phyloP scores from a whole-genome alignment of 2,797 vertebrate species.

The Notoglanidium macrostoma region DNA sequence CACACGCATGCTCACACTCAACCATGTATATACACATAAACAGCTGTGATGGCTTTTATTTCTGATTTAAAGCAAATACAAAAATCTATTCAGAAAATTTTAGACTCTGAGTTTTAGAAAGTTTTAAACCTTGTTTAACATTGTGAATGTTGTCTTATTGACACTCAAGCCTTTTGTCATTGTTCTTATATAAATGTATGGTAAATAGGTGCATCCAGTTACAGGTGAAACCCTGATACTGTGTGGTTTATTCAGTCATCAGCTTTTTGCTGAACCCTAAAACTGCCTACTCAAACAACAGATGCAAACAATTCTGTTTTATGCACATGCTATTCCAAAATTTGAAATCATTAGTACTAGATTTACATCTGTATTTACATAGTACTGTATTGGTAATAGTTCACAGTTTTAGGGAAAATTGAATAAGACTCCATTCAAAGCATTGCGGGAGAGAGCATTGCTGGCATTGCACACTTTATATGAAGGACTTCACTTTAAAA shows the following conservation, averaged over 20 bases:
- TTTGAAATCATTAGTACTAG: background rate
- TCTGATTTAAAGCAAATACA: conserved; percentile 2
- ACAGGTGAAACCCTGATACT: background rate
- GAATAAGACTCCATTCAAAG: background rate
- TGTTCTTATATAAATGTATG: conserved; percentile 32
- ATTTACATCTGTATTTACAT: too few relatives aligned
- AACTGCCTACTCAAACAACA: background rate
- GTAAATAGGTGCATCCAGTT: background rate
- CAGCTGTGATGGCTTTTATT: background rate
- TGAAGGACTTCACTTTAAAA: background rate
- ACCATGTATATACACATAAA: conserved; percentile 10
- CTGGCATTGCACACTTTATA: conserved; percentile 19
- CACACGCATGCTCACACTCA: conserved; percentile 36
- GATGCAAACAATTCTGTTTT: background rate
- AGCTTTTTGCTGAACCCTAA: background rate
- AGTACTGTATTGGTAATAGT: background rate
- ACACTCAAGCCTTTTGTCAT: conserved; percentile 39
- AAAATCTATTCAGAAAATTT: conserved; percentile 15
- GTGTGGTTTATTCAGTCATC: background rate
- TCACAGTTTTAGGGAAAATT: background rate
- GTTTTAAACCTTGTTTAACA: conserved; percentile 46
- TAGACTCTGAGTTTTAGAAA: conserved; percentile 32
- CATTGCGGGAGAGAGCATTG: background rate
- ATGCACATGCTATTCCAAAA: background rate
- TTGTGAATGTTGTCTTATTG: conserved; percentile 31